phyloP scores from a whole-genome alignment of 1,140 invertebrate genomes.

The Sminthurinus signatus region DNA sequence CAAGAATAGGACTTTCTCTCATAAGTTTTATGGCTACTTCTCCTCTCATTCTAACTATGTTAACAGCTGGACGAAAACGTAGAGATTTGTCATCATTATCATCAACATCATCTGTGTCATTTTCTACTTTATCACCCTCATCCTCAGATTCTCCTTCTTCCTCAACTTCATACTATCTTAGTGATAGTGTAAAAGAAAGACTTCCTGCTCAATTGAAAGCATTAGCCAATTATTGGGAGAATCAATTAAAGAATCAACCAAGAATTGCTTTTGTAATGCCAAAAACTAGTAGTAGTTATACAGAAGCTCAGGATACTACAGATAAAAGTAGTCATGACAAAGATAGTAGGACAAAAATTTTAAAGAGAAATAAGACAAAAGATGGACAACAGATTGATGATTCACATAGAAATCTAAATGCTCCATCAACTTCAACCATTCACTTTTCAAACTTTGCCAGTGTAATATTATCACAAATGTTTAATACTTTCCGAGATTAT shows the following conservation, averaged over 20 bases:
- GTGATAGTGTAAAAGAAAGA: background rate
- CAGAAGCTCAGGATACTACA: background rate
- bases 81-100: conserved; percentile 18
- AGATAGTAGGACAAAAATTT: background rate
- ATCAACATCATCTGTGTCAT: too few species aligned
- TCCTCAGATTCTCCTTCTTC: too few species aligned
- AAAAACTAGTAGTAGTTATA: background rate
- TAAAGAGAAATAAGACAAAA: background rate
- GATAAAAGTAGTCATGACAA: background rate
- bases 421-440: background rate
- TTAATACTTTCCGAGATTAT: too few species aligned
- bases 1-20: conserved; percentile 33
- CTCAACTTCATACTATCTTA: too few species aligned
- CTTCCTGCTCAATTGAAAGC: background rate
- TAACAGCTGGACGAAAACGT: conserved; percentile 28
- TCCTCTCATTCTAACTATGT: conserved; percentile 30
- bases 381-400: background rate
- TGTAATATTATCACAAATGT: background rate
- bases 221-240: background rate
- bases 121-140: too few species aligned
- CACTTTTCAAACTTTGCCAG: conserved; percentile 6
- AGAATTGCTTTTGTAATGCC: background rate
- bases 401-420: background rate
- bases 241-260: background rate
- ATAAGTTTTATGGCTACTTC: conserved; percentile 35